Evolutionary conservation across 2,797 vertebrate species (phyloP), one percentile per base, ranked within the genome.

Genomic region (Microcaecilia unicolor): DNA sequence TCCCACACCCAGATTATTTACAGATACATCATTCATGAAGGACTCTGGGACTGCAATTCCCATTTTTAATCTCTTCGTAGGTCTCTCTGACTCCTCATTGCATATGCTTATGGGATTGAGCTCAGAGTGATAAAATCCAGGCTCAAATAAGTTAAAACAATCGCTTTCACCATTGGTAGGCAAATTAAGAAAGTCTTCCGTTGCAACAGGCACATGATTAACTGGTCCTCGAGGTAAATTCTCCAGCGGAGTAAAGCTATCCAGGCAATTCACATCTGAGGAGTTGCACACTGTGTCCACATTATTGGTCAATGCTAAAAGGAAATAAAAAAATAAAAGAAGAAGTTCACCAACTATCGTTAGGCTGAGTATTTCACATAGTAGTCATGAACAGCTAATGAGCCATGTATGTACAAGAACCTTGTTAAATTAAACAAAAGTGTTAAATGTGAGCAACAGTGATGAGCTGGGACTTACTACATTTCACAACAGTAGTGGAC

Each of bases 111-210:
- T 65, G 47, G 69, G 79, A 48, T 90, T 85, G 50, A 96, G 59
- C 33, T 98, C 93, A 0, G 93, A 90, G 51, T 90, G 92, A 78
- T 98, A 98, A 78, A 97, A 96, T 46, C 90, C 90, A 25, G 89
- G 84, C 55, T 97, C 95, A 7, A 98, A 89, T 83, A 98, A 87
- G 74, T 93, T 89, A 72, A 93, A 89, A 76, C 93, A 93, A 77
- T 90, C 88, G 25, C 78, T 74, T 70, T 97, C 92, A 17, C 90
- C 90, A 10, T 82, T 91, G 39, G 83, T 76, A 18, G 89, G 78
- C 61, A 91, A 88, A 38, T 79, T 83, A 6, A 98, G 83, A 51
- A 91, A 71, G 47, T 97, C 92, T 17, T 92, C 90, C 4, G 75
- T 77, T 64, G 76, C 81, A 31, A 79, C 70, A 67, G 83, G 83